Percentiles rank a stretch among this genome's conserved stretches.
Conservation (phyloP, 2,113 vertebrate genomes). For the Oreochromis niloticus region DNA sequence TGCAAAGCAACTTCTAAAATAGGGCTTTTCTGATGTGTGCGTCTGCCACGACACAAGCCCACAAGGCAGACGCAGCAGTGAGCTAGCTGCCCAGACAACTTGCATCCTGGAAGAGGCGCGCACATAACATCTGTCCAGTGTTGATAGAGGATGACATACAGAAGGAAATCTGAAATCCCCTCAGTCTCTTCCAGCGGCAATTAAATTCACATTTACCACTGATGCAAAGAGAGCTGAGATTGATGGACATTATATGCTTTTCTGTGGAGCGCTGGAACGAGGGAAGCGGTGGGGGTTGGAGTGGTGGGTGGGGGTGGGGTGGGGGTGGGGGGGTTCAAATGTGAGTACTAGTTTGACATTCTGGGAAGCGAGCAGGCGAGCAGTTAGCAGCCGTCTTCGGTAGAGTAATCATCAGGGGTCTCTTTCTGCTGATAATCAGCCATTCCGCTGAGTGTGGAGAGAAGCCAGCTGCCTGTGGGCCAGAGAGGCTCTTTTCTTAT, state of each 20-base stretch:
- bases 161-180: conserved; percentile 21
- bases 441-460: conserved; percentile 55
- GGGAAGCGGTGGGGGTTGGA: neutral
- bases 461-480: conserved; percentile 63
- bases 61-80: neutral
- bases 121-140: conserved; percentile 24
- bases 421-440: conserved; percentile 65
- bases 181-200: conserved; percentile 50
- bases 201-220: conserved; percentile 65
- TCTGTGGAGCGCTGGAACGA: neutral
- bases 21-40: neutral
- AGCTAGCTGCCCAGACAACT: neutral
- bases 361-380: conserved; percentile 30
- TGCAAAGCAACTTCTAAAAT: conserved; percentile 36
- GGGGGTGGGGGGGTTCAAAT: neutral
- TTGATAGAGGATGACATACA: conserved; percentile 58
- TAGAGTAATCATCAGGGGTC: conserved; percentile 62
- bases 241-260: conserved; percentile 42
- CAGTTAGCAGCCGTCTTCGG: conserved; percentile 48
- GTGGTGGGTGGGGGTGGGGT: neutral
- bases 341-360: conserved; percentile 47
- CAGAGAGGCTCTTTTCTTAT: conserved; percentile 43
- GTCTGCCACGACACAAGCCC: neutral
- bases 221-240: conserved; percentile 43
- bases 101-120: neutral